Conservation (phyloP, 2,113 vertebrate genomes). For the Stigmatopora nigra region DNA sequence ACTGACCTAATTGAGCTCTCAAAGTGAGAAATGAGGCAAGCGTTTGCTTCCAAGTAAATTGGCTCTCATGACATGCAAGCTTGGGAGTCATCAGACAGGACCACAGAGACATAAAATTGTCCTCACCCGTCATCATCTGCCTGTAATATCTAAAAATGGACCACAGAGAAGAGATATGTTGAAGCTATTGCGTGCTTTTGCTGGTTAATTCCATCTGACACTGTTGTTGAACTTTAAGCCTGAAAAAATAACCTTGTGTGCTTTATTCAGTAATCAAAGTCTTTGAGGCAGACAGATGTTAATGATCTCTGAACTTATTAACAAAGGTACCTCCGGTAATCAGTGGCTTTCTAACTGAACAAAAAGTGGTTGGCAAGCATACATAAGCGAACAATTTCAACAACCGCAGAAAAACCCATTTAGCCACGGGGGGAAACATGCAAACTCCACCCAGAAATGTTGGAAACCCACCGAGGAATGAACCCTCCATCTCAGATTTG, state of each 20-base stretch:
- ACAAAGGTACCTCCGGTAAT: too few species aligned
- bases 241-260: constrained; percentile 1
- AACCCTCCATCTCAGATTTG: too few species aligned
- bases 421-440: too few species aligned
- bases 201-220: constrained; percentile 21
- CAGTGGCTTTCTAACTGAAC: too few species aligned
- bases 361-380: too few species aligned
- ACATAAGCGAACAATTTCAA: too few species aligned
- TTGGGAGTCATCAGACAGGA: constrained; percentile 33
- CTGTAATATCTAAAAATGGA: constrained; percentile 31
- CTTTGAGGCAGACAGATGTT: constrained; percentile 21
- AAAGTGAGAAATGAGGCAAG: constrained; percentile 48
- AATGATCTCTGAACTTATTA: background rate
- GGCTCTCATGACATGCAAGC: constrained; percentile 32
- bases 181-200: constrained; percentile 5
- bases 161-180: constrained; percentile 21
- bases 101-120: constrained; percentile 34
- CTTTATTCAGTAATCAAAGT: constrained; percentile 2
- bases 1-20: constrained; percentile 57
- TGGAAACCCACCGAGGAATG: too few species aligned
- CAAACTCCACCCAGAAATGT: too few species aligned
- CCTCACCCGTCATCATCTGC: constrained; percentile 38
- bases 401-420: too few species aligned
- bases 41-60: constrained; percentile 43
- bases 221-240: constrained; percentile 5